Evolutionary conservation across 2,113 vertebrate genomes (phyloP).

Genomic region (Sciurus niger): DNA sequence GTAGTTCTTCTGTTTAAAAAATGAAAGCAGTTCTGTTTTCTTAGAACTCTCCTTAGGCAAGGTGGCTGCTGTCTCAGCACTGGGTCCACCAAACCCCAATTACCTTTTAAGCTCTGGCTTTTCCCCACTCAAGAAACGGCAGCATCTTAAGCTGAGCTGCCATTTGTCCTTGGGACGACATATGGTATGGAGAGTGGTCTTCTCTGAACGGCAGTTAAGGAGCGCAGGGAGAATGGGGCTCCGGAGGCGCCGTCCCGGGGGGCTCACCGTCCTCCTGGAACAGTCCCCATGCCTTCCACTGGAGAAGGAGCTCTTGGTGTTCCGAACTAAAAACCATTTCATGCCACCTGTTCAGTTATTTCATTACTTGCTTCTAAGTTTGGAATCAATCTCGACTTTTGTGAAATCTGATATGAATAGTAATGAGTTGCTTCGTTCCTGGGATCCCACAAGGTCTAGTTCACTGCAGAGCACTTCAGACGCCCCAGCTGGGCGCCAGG

Average conservation of each 20-base stretch:
- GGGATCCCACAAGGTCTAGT: slow-evolving; percentile 2
- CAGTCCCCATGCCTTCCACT: neutral
- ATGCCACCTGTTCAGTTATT: neutral
- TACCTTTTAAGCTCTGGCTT: neutral
- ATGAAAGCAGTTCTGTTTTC: slow-evolving; percentile 79
- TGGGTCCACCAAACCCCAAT: slow-evolving; percentile 41
- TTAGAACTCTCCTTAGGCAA: slow-evolving; percentile 34
- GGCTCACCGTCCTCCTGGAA: neutral
- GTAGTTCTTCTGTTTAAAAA: slow-evolving; percentile 70
- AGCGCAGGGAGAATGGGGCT: neutral
- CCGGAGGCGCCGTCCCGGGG: neutral
- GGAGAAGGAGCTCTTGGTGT: neutral
- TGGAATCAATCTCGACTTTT: slow-evolving; percentile 54
- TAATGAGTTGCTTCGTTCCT: slow-evolving; percentile 11
- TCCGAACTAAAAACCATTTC: slow-evolving; percentile 27
- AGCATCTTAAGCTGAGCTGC: neutral
- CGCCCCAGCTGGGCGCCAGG: neutral
- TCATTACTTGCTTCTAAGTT: neutral
- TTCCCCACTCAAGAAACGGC: neutral
- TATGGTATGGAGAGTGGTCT: neutral
- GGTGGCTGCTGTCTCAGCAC: neutral
- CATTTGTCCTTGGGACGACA: neutral
- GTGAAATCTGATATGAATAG: slow-evolving; percentile 1
- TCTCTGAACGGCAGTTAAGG: neutral
- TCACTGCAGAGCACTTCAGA: neutral